phyloP scores from a whole-genome alignment of 2,113 vertebrate species.

The Grammomys dolichurus region DNA sequence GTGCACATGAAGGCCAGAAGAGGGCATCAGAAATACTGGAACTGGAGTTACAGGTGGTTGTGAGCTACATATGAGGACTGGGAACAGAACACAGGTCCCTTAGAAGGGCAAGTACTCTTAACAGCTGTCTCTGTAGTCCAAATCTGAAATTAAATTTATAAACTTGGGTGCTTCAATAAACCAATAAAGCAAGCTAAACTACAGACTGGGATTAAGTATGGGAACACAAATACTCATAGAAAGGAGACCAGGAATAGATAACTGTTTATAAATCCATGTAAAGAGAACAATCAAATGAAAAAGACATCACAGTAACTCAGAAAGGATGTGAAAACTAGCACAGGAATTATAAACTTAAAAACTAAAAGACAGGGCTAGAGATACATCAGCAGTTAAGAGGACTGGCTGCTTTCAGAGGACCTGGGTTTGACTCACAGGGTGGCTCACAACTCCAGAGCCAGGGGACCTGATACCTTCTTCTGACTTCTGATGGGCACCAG shows the following conservation, averaged over 20 bases:
- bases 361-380: not conserved
- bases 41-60: not conserved
- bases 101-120: not conserved
- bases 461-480: not conserved
- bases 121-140: not conserved
- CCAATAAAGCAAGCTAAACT: constrained; percentile 28
- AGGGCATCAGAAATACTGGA: not conserved
- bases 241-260: not conserved
- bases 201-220: not conserved
- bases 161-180: not conserved
- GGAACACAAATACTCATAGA: constrained; percentile 9
- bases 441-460: not conserved
- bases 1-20: not conserved
- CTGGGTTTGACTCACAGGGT: not conserved
- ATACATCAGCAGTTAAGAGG: not conserved
- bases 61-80: not conserved
- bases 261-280: not conserved
- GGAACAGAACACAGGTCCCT: not conserved
- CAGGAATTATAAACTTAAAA: constrained; percentile 5
- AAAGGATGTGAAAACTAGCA: not conserved
- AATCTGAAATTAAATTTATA: constrained; percentile 17
- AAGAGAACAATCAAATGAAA: constrained; percentile 42
- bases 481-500: not conserved
- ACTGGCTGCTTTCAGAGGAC: not conserved
- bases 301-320: not conserved